Percentiles rank a stretch among this genome's conserved stretches.
Evolutionary conservation across 2,888 invertebrate genomes (phyloP).

Genomic region (Meteorus cinctellus): DNA sequence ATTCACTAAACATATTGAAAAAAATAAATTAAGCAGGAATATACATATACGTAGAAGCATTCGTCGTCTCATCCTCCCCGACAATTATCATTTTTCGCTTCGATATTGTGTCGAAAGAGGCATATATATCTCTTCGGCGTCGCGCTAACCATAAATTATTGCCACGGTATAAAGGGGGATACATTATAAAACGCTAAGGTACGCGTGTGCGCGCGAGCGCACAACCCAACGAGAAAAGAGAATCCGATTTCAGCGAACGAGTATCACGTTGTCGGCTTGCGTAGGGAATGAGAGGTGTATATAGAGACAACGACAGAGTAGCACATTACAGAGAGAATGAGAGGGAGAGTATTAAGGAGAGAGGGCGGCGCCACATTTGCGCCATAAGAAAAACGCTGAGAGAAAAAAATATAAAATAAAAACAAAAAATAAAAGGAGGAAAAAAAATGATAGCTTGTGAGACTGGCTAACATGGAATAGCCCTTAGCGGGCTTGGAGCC

Average conservation of each 20-base stretch:
- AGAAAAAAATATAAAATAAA: constrained; percentile 52
- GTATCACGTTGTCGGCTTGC: not conserved
- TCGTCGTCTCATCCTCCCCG: not conserved
- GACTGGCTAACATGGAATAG: constrained; percentile 72
- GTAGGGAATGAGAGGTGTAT: not conserved
- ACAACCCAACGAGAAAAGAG: constrained; percentile 4
- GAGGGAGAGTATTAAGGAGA: constrained; percentile 44
- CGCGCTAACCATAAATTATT: constrained; percentile 41
- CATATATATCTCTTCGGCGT: constrained; percentile 38
- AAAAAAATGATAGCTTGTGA: constrained; percentile 63
- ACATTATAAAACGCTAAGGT: constrained; percentile 37
- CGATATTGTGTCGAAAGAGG: constrained; percentile 41
- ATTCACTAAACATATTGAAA: no score
- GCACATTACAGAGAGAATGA: constrained; percentile 2
- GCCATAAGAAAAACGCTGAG: constrained; percentile 63
- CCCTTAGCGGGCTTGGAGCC: constrained; percentile 67
- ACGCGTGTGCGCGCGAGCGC: not conserved
- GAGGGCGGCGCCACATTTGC: constrained; percentile 71
- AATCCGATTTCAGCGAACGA: constrained; percentile 14
- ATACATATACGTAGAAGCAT: constrained; percentile 8
- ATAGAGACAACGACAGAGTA: not conserved
- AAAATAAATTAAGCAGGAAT: not conserved
- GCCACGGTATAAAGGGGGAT: constrained; percentile 34
- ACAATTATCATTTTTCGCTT: constrained; percentile 46
- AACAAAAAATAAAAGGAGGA: constrained; percentile 55